Evolutionary conservation across 2,797 vertebrate genomes (phyloP), one percentile per base, ranked within the genome.

Genomic region (Argya squamiceps): DNA sequence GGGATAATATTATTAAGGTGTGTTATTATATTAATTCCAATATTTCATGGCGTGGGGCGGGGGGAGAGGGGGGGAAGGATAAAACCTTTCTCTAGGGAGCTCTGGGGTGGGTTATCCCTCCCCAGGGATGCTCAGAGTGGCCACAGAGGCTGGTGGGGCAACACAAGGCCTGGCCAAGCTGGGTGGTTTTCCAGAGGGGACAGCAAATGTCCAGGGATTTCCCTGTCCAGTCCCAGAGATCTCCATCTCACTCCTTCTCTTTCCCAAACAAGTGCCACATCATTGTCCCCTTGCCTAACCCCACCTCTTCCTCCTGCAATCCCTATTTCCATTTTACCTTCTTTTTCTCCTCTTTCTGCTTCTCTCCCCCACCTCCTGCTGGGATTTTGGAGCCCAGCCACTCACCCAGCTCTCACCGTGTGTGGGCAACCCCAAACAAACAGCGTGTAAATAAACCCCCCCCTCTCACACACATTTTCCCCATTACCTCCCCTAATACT

Each of bases 401-500:
- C 88, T 96, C n/a, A 94, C 90, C 93, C 93, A 17, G 95, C 90
- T 94, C 84, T 92, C 96, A 71, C 92, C 58, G 93, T 96, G 94
- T 96, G 91, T 94, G 96, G 96, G 96, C 92, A 96, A 88, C 86
- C 95, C 95, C 97, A 97, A 97, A 97, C 95, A 97, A 97, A 95
- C 94, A 97, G 95, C 23, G 88, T 58, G 93, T 92, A 97, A 97
- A 97, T 97, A 95, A 97, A 97, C 32, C 79, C 2, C 56, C 56
- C 36, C 15, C 10, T 10, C 88, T 67, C 91, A 44, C 92, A 16
- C 98, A 98, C 96, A 97, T 98, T 98, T 98, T 98, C 98, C 97
- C 97, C 97, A 98, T 98, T 97, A 98, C 97, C 97, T 97, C 96
- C 91, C 56, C 97, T 96, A 96, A 97, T 77, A 96, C 97, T 82